Percentiles rank a stretch among this genome's conserved stretches.
Conservation (phyloP, 1,140 invertebrate genomes). For the Euschistus heros region DNA sequence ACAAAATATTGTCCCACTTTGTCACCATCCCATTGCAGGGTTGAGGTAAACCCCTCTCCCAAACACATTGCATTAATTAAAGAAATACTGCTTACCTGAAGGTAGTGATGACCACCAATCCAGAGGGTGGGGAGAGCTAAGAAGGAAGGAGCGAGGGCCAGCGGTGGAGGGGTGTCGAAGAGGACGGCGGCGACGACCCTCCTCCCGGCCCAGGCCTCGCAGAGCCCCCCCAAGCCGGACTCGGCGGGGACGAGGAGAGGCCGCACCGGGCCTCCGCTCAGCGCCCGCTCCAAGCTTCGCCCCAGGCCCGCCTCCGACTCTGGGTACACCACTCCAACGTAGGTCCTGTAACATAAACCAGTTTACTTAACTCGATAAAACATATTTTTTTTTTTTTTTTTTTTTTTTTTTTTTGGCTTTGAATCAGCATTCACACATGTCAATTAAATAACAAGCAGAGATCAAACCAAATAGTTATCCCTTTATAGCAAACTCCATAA, state of each 20-base stretch:
- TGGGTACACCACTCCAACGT: slow-evolving; percentile 11
- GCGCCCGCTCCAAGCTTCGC: not conserved
- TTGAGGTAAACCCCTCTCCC: too few species aligned
- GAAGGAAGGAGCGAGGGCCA: not conserved
- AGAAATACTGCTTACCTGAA: not conserved
- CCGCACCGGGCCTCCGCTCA: not conserved
- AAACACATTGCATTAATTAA: too few species aligned
- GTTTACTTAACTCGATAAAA: too few species aligned
- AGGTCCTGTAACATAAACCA: not conserved
- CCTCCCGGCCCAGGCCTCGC: not conserved
- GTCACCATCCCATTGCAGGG: too few species aligned
- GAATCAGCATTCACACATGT: too few species aligned
- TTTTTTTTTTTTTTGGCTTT: too few species aligned
- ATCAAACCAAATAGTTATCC: too few species aligned
- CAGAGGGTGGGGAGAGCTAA: not conserved
- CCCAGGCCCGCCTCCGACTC: not conserved
- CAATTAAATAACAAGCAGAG: too few species aligned
- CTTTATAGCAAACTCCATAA: too few species aligned
- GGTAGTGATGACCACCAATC: slow-evolving; percentile 5
- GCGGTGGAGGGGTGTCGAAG: not conserved
- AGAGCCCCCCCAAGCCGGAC: not conserved
- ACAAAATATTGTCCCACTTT: too few species aligned
- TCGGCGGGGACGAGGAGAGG: not conserved
- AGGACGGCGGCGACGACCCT: not conserved
- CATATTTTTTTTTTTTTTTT: too few species aligned